phyloP scores from a whole-genome alignment of 2,888 invertebrate genomes.

The Acanthococcus lagerstroemiae region DNA sequence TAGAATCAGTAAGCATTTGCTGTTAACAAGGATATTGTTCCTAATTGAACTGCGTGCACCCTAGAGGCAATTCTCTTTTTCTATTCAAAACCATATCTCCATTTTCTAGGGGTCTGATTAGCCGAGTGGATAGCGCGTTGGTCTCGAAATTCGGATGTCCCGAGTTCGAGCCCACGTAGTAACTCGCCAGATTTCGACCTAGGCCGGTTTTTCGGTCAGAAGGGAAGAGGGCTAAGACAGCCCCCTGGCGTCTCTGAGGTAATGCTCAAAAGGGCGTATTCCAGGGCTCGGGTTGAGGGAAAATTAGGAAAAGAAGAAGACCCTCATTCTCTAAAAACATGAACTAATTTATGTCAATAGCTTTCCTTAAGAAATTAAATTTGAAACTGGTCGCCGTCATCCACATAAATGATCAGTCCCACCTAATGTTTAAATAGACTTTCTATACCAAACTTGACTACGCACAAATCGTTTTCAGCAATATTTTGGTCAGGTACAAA shows the following conservation, averaged over 20 bases:
- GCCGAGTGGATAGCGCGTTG: no score
- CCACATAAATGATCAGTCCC: background rate
- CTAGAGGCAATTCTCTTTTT: background rate
- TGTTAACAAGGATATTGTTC: no score
- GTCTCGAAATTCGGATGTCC: no score
- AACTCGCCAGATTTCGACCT: no score
- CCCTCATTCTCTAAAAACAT: background rate
- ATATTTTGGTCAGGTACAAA: background rate
- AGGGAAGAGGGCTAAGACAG: no score
- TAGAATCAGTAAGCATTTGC: background rate
- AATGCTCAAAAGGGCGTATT: no score
- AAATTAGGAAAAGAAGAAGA: no score
- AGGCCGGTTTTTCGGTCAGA: no score
- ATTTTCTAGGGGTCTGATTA: no score
- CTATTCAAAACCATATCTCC: background rate
- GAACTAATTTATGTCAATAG: background rate
- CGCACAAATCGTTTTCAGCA: background rate
- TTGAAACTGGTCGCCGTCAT: background rate
- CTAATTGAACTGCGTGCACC: background rate
- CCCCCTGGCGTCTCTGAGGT: no score
- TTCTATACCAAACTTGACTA: background rate
- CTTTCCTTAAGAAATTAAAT: background rate
- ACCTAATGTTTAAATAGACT: background rate
- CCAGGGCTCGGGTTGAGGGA: no score
- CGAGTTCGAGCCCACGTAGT: no score